Evolutionary conservation across 2,797 vertebrate species (phyloP), one percentile per base, ranked within the genome.

Genomic region (Hydrocynus forskahlii): DNA sequence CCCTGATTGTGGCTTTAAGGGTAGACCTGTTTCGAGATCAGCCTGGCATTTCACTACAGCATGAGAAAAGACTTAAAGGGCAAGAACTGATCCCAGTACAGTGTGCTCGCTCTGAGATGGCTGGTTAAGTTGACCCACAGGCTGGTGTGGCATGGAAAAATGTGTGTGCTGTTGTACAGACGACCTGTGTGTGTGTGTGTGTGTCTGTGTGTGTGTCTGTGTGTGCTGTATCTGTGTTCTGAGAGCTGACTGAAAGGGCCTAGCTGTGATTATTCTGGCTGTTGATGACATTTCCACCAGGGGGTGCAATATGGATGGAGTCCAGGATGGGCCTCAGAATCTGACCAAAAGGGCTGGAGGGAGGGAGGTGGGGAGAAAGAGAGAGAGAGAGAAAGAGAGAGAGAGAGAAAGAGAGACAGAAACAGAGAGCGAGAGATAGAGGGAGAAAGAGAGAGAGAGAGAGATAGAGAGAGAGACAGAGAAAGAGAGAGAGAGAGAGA

Each of bases 241-340:
- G 29, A 77, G 67, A 68, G 75, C 79, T 84, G 87, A 76, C 21
- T 29, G 84, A 87, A 84, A 87, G 76, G 76, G 86, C 89, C 96
- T 96, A 99, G 88, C 94, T 94, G 88, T 95, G 97, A 88, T 96
- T 92, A 2, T 93, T 95, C 78, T 94, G 95, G 86, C 96, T 95
- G 89, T 95, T 97, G 91, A 98, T 95, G 71, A 94, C 92, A 83
- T 95, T 97, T 66, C 97, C 97, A 86, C 96, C 97, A 0, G 96
- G 95, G 74, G 97, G 96, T 80, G 97, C 96, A 87, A 98, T 98
- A 89, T 97, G 97, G 89, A 97, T 96, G 23, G 96, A 96, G 93
- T 97, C 96, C 90, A 99, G 94, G 76, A 98, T 93, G 60, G 97
- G 97, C 79, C 96, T 94, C 88, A 99, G 92, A 19, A 97, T 96